Evolutionary conservation across 2,888 invertebrate species (phyloP).

Genomic region (Tenthredo notha): DNA sequence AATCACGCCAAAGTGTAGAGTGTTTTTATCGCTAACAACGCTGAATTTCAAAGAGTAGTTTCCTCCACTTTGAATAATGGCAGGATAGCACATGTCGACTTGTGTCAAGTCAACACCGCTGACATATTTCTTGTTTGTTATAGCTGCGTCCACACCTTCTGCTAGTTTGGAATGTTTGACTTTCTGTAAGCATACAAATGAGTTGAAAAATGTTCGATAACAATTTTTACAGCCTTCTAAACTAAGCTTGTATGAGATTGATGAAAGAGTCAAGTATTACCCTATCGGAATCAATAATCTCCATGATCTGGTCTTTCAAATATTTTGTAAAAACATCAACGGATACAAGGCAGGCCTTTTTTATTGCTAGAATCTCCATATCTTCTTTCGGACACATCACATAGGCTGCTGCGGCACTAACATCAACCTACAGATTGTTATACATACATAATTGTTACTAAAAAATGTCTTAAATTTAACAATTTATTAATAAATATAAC

Average conservation of each 20-base stretch:
- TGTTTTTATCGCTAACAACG: conserved; percentile 95
- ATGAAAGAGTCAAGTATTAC: conserved; percentile 76
- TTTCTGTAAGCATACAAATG: conserved; percentile 83
- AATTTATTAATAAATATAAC: conserved; percentile 32
- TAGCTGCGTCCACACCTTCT: conserved; percentile 95
- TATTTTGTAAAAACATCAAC: conserved; percentile 98
- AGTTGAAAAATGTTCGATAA: background rate
- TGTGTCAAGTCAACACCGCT: conserved; percentile 92
- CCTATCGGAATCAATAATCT: conserved; percentile 98
- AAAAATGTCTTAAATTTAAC: background rate
- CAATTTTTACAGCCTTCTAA: background rate
- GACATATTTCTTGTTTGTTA: conserved; percentile 97
- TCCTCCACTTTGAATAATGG: conserved; percentile 99
- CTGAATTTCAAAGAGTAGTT: conserved; percentile 98
- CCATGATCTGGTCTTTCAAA: conserved; percentile 98
- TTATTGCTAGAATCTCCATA: conserved; percentile 91
- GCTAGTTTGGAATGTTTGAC: conserved; percentile 97
- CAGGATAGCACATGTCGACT: conserved; percentile 98
- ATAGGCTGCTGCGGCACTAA: conserved; percentile 91
- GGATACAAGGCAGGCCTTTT: conserved; percentile 95
- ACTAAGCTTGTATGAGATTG: background rate
- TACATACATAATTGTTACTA: conserved; percentile 4
- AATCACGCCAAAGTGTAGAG: conserved; percentile 96
- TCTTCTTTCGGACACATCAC: conserved; percentile 98
- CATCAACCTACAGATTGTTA: conserved; percentile 82